phyloP scores from a whole-genome alignment of 2,888 invertebrate species.

The Cantharis nigra region DNA sequence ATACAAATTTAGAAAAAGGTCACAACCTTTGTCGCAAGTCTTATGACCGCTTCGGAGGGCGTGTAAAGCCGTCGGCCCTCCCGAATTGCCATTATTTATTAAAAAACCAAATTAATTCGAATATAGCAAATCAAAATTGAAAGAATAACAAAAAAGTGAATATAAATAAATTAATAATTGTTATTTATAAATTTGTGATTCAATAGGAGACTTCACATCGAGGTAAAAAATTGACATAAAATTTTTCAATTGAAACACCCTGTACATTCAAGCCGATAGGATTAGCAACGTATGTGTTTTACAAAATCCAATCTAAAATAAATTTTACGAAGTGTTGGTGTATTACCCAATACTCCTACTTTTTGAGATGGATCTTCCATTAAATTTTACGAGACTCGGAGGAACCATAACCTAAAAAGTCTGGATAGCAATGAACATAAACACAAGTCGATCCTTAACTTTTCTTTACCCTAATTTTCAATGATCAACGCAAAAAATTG shows the following conservation, averaged over 20 bases:
- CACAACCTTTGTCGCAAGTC: too few species aligned
- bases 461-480: background rate
- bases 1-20: too few species aligned
- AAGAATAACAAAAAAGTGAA: too few species aligned
- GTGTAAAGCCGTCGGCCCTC: too few species aligned
- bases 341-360: background rate
- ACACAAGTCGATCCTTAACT: background rate
- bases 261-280: background rate
- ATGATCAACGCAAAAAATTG: background rate
- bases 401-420: background rate
- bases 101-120: too few species aligned
- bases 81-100: too few species aligned
- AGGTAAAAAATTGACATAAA: too few species aligned
- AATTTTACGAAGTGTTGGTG: background rate
- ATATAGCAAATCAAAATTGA: too few species aligned
- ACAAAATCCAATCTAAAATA: background rate
- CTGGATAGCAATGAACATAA: background rate
- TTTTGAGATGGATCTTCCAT: background rate
- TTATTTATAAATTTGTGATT: too few species aligned
- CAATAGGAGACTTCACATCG: too few species aligned
- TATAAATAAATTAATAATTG: too few species aligned
- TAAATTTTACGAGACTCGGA: background rate
- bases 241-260: background rate
- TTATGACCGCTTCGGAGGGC: too few species aligned
- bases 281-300: background rate